Evolutionary conservation across 2,888 invertebrate species (phyloP).

Genomic region (Torymus texanus): DNA sequence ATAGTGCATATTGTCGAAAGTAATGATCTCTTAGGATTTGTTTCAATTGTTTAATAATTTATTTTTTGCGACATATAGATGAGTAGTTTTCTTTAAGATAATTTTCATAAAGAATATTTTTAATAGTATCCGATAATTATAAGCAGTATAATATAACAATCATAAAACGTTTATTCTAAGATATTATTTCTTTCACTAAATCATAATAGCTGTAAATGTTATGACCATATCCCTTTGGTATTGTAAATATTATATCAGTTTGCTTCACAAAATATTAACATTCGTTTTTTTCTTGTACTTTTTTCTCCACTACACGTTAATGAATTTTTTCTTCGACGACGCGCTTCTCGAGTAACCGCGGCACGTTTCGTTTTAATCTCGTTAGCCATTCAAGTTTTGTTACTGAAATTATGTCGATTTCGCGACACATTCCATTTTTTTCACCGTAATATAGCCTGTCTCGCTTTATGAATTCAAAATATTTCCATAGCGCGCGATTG

Average conservation of each 20-base stretch:
- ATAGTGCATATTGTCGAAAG: no score
- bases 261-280: conserved; percentile 2
- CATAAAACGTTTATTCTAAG: conserved; percentile 4
- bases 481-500: conserved; percentile 2
- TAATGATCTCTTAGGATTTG: no score
- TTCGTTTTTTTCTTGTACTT: conserved; percentile 1
- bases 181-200: neutral
- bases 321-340: neutral
- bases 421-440: neutral
- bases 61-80: no score
- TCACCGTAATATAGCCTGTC: neutral
- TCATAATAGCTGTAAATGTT: conserved; percentile 8
- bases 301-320: neutral
- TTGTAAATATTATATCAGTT: conserved; percentile 18
- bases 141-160: no score
- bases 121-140: neutral
- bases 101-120: neutral
- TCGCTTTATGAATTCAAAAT: neutral
- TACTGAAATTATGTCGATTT: neutral
- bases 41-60: no score
- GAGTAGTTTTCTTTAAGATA: no score
- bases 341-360: neutral
- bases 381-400: neutral
- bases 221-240: conserved; percentile 36
- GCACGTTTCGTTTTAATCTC: neutral